A percentile compares a stretch with the other conserved stretches of the same genome.
Evolutionary conservation across 2,797 vertebrate species (phyloP).

Genomic region (Craterocephalus amniculus): DNA sequence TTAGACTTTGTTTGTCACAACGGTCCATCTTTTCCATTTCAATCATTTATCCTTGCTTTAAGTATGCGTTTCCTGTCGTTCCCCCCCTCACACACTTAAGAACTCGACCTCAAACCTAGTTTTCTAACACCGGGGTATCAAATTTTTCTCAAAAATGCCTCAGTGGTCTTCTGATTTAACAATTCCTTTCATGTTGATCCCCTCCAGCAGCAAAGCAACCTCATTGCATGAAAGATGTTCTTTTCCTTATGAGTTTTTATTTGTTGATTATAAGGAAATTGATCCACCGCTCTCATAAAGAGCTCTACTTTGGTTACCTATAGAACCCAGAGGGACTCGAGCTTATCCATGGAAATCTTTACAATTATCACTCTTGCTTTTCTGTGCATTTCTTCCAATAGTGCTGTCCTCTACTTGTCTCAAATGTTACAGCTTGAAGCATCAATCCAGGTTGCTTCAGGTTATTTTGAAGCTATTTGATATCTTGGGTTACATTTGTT

Average conservation of each 20-base stretch:
- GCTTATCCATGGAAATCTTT: neutral
- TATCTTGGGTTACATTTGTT: neutral
- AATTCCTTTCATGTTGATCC: neutral
- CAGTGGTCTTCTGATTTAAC: neutral
- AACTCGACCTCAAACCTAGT: neutral
- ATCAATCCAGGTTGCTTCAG: neutral
- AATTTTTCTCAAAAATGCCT: neutral
- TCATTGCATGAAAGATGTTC: neutral
- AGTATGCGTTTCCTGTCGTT: neutral
- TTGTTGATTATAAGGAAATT: neutral
- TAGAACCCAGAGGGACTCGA: neutral
- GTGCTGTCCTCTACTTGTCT: neutral
- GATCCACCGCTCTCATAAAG: too few species aligned
- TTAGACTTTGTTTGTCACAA: neutral
- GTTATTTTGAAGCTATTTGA: neutral
- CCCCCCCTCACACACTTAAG: neutral
- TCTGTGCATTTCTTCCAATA: neutral
- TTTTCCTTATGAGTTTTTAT: slow-evolving; percentile 1
- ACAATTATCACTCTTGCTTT: neutral
- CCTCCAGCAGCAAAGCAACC: neutral
- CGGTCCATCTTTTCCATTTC: neutral
- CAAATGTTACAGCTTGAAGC: neutral
- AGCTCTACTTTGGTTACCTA: neutral
- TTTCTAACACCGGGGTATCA: neutral
- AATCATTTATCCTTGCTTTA: neutral